phyloP scores from a whole-genome alignment of 2,113 vertebrate genomes.

The Caloenas nicobarica region DNA sequence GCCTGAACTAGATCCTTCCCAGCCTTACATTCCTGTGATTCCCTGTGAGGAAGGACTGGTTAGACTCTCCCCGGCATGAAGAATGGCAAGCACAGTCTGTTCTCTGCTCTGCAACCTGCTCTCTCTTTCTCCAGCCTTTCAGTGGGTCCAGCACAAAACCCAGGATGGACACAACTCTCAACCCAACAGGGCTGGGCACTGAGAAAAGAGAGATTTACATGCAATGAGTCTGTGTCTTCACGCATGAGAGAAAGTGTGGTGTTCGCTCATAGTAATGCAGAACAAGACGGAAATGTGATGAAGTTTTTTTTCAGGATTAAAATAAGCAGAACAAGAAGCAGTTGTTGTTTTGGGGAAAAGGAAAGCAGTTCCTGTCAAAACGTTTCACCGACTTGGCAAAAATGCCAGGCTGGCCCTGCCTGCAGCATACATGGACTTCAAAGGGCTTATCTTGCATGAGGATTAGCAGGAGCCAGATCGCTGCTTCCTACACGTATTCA shows the following conservation, averaged over 20 bases:
- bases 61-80: not conserved
- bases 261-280: not conserved
- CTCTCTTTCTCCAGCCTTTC: not conserved
- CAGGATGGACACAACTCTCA: not conserved
- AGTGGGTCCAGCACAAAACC: not conserved
- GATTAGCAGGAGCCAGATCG: constrained; percentile 18
- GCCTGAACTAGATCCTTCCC: not conserved
- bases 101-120: not conserved
- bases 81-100: not conserved
- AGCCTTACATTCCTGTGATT: not conserved
- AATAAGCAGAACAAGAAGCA: constrained; percentile 32
- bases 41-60: not conserved
- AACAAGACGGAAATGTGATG: not conserved
- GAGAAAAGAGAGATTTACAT: not conserved
- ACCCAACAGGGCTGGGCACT: not conserved
- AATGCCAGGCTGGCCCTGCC: not conserved
- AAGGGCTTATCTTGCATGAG: constrained; percentile 40
- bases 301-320: not conserved
- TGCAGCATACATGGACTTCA: constrained; percentile 25
- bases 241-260: not conserved
- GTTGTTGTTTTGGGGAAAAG: constrained; percentile 40
- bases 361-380: constrained; percentile 46
- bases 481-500: constrained; percentile 16
- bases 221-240: not conserved
- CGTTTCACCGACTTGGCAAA: constrained; percentile 46